Evolutionary conservation across 2,888 invertebrate species (phyloP), one percentile per base, ranked within the genome.

Genomic region (Petrolisthes manimaculis): DNA sequence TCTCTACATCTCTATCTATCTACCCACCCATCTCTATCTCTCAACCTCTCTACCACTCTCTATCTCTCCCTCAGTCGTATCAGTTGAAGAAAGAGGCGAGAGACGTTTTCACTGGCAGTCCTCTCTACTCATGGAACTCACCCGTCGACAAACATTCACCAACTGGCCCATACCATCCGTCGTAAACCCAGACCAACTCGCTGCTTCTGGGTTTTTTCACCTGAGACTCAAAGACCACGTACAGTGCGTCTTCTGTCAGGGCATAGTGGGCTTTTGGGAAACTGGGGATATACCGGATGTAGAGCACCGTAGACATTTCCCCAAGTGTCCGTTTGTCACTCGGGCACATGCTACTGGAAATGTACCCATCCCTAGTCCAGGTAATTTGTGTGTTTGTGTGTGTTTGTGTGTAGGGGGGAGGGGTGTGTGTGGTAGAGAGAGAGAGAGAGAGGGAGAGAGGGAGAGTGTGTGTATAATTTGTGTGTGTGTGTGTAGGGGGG

Each of bases 191-290:
- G 93, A 94, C 81, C 94, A 94, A 77, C 94, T 97, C 91, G 97
- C 97, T 0, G 94, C 94, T 85, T 96, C 96, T 89, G 98, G 98
- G 21, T 97, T 98, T 93, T 97, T 96, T 93, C 97, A 95, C 92
- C 95, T 95, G 9, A 95, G 95, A 55, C 94, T 95, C 91, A 95
- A 94, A 61, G 97, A 97, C 92, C 95, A 95, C 92, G 95, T 91
- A 95, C 96, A 83, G 96, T 97, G 97, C 93, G 96, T 96, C 3
- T 97, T 96, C 94, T 97, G 97, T 92, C 95, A 95, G 75, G 96
- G 96, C 3, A 94, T 97, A 93, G 95, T 97, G 88, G 96, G 96
- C 92, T 94, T 95, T 90, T 98, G 97, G 97, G 95, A 95, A 91
- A 94, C 94, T 90, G 96, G 95, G 18, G 97, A 98, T 93, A 95